phyloP scores from a whole-genome alignment of 2,797 vertebrate genomes.

The Gymnocypris eckloni region DNA sequence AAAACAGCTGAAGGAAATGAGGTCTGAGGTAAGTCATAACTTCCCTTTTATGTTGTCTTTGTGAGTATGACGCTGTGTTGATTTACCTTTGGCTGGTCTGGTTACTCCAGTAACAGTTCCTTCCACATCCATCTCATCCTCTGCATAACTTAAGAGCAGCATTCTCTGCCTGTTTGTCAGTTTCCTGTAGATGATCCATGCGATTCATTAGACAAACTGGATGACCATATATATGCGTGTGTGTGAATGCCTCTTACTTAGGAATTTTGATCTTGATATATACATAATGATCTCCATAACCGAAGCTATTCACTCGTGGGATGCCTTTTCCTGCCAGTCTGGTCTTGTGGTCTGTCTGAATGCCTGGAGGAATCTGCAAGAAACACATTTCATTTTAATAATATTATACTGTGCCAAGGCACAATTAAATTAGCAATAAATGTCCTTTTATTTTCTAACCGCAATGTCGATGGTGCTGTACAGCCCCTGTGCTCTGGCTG shows the following conservation, averaged over 20 bases:
- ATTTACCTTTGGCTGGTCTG: slow-evolving; percentile 83
- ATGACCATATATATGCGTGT: slow-evolving; percentile 18
- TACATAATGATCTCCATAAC: slow-evolving; percentile 95
- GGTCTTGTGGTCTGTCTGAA: slow-evolving; percentile 91
- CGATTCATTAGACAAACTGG: not conserved
- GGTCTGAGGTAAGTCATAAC: not conserved
- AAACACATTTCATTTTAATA: slow-evolving; percentile 8
- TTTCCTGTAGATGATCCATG: slow-evolving; percentile 74
- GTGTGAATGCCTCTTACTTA: slow-evolving; percentile 81
- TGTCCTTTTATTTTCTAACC: slow-evolving; percentile 74
- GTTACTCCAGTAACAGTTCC: slow-evolving; percentile 92
- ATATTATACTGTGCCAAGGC: not conserved
- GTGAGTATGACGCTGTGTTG: not conserved
- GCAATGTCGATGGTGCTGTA: slow-evolving; percentile 90
- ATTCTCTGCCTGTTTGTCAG: slow-evolving; percentile 87
- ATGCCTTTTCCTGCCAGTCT: slow-evolving; percentile 92
- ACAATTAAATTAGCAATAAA: not conserved
- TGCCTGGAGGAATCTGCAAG: slow-evolving; percentile 88
- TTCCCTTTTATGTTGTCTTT: not conserved
- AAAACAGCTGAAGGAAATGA: not conserved
- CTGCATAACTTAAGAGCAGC: slow-evolving; percentile 90
- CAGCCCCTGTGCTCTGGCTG: slow-evolving; percentile 88
- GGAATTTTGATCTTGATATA: slow-evolving; percentile 94
- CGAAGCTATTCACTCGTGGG: slow-evolving; percentile 88
- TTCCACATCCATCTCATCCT: slow-evolving; percentile 91